A percentile compares a stretch with the other conserved stretches of the same genome.
Evolutionary conservation across 2,888 invertebrate genomes (phyloP).

Genomic region (Sisyra terminalis): DNA sequence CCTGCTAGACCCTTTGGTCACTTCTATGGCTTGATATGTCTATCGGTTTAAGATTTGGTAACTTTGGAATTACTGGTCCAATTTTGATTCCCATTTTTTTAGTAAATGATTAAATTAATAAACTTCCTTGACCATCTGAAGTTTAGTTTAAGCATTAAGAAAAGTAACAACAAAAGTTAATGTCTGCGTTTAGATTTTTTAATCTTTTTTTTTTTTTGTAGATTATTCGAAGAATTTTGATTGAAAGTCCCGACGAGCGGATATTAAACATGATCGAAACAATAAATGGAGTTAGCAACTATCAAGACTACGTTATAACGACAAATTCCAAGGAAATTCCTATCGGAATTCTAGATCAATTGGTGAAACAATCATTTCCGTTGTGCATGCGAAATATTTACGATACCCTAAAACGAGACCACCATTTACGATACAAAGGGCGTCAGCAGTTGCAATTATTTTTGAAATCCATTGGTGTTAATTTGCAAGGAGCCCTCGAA

Average conservation of each 20-base stretch:
- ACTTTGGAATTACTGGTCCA: too few species aligned
- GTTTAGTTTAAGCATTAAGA: too few species aligned
- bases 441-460: neutral
- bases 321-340: conserved; percentile 12
- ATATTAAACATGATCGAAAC: conserved; percentile 54
- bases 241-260: conserved; percentile 70
- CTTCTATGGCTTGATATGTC: too few species aligned
- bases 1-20: too few species aligned
- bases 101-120: too few species aligned
- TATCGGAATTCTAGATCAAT: conserved; percentile 59
- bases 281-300: conserved; percentile 70
- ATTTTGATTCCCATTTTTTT: too few species aligned
- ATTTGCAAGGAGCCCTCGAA: neutral
- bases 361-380: conserved; percentile 38
- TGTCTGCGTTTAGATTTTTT: neutral
- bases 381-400: conserved; percentile 2
- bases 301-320: conserved; percentile 57
- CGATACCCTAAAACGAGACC: neutral
- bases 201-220: conserved; percentile 19
- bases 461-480: neutral
- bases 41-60: too few species aligned
- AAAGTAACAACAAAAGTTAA: conserved; percentile 3
- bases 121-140: too few species aligned
- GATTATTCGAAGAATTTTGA: conserved; percentile 47
- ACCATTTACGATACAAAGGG: conserved; percentile 1